These are phyloP conservation scores for Champsocephalus gunnari DNA, from an alignment of 2,797 vertebrate species.

Conservation along the genomic window DNA sequence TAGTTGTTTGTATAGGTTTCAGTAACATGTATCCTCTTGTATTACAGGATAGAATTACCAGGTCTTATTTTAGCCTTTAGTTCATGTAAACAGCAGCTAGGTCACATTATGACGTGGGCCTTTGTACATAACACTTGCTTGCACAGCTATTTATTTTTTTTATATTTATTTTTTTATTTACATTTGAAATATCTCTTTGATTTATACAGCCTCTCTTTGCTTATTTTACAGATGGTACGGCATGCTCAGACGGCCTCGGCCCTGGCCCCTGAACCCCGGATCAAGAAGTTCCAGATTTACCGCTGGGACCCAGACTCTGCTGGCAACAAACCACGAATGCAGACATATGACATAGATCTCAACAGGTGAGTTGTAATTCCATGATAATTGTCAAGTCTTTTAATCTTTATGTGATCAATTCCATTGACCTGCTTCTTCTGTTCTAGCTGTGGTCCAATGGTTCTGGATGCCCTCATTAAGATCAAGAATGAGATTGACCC, in stretches of 20 bases:
- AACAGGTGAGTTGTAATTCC: slow-evolving; percentile 81
- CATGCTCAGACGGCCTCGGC: slow-evolving; percentile 83
- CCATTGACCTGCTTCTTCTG: background rate
- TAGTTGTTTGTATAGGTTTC: slow-evolving; percentile 3
- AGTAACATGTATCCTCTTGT: background rate
- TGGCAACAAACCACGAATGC: slow-evolving; percentile 94
- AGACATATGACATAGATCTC: slow-evolving; percentile 92
- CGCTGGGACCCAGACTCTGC: slow-evolving; percentile 93
- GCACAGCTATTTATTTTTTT: background rate
- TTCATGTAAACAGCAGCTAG: background rate
- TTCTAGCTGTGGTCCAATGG: slow-evolving; percentile 92
- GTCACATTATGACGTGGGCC: background rate
- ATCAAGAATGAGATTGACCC: slow-evolving; percentile 95
- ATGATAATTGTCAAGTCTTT: background rate
- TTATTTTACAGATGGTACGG: slow-evolving; percentile 66
- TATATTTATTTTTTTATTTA: no score
- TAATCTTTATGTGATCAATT: background rate
- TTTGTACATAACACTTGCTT: background rate
- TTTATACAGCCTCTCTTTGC: background rate
- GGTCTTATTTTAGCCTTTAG: slow-evolving; percentile 1
- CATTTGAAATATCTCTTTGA: background rate
- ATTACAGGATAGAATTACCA: slow-evolving; percentile 24
- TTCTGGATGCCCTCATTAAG: slow-evolving; percentile 95
- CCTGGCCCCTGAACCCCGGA: slow-evolving; percentile 70
- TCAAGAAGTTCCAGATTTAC: slow-evolving; percentile 95